Percentiles rank a stretch among this genome's conserved stretches.
Evolutionary conservation across 2,113 vertebrate genomes (phyloP).

Genomic region (Acrocephalus arundinaceus): DNA sequence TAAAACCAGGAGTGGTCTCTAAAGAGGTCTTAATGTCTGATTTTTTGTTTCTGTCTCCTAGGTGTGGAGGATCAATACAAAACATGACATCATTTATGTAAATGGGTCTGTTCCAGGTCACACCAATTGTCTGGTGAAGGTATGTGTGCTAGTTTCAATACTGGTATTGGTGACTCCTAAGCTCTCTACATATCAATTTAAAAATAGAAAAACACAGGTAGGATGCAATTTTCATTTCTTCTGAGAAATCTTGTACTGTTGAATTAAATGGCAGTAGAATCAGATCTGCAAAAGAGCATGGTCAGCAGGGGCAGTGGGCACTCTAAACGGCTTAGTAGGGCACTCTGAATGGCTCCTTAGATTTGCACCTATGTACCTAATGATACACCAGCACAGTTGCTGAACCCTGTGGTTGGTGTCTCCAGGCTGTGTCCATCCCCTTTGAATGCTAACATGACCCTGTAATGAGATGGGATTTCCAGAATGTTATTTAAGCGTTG

Average conservation of each 20-base stretch:
- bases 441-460: background rate
- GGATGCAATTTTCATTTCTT: background rate
- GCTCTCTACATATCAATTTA: background rate
- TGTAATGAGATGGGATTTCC: background rate
- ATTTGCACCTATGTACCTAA: background rate
- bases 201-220: background rate
- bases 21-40: background rate
- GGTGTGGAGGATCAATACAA: constrained; percentile 96
- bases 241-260: background rate
- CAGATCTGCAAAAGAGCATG: background rate
- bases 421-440: background rate
- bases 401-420: background rate
- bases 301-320: background rate
- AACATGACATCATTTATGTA: constrained; percentile 89
- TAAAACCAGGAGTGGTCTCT: background rate
- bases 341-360: background rate
- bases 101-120: constrained; percentile 93
- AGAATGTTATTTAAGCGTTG: background rate
- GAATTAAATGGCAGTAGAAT: background rate
- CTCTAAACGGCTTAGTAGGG: background rate
- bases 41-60: constrained; percentile 47
- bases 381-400: background rate
- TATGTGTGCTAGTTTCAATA: constrained; percentile 51
- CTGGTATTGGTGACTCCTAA: background rate
- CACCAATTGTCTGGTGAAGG: constrained; percentile 93